Base-by-base conservation (phyloP, 2,888 invertebrate species). In the Cantharis rustica region DNA sequence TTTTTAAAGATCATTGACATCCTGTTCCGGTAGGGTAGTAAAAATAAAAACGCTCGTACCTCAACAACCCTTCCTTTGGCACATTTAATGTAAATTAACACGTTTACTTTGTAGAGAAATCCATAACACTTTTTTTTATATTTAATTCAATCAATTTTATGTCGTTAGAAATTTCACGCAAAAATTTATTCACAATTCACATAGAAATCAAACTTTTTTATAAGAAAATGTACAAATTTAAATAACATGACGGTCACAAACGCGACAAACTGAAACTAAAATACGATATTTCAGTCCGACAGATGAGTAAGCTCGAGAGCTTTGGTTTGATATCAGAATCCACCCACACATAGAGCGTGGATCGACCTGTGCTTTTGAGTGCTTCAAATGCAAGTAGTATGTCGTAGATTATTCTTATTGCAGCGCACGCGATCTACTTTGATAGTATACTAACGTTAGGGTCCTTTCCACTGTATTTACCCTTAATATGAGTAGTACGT, bases 261-360 rank as follows among this genome's bases (percentile, higher is more conserved):
- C 75, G 80, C 75, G 77, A 76, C 79, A 80, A 79, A 77, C 79
- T 73, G 68, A 78, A 80, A 82, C 84, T 83, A 84, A 84, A 84
- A 83, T 82, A 82, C 83, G 81, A 84, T 84, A 84, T 84, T 84
- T 82, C 81, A 82, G 80, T 79, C 80, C 76, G 82, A 82, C 82
- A 84, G 85, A 85, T 85, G 86, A 86, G 85, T 85, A 84, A 85
- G 85, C 85, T 84, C 83, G 83, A 82, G 81, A 80, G 81, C 81
- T 81, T 83, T 79, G 77, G 79, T 80, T 81, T 79, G 80, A 81
- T 77, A 80, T 75, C 80, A 80, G 80, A 80, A 81, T 79, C 81
- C 82, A 73, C 81, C 81, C 81, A 81, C 80, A 71, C 74, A 71
- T 80, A 74, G 76, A 76, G 71, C 75, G 71, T 77, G 74, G 72